Conservation (phyloP, 30 jellyfish, hydroid and myxozoan species). For the Mastigias papua region DNA sequence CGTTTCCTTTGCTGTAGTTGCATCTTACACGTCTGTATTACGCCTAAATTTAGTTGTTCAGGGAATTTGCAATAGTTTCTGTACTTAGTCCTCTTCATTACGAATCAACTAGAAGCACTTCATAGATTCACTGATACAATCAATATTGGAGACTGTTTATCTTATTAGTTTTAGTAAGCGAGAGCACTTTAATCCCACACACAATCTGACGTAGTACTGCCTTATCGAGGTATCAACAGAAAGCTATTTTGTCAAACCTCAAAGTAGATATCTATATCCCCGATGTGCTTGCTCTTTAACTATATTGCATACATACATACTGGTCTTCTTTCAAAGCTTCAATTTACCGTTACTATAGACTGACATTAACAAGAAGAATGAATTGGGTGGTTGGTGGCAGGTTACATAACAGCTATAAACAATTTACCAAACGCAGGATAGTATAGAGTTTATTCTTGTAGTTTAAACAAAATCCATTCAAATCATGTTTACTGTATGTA, state of each 20-base stretch:
- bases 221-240: not conserved
- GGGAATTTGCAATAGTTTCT: not conserved
- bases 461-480: not conserved
- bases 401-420: not conserved
- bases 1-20: conserved; percentile 21
- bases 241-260: conserved; percentile 12
- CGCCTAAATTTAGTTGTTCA: not conserved
- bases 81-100: conserved; percentile 14
- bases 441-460: not conserved
- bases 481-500: no score
- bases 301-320: not conserved
- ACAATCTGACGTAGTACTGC: not conserved
- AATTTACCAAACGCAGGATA: not conserved
- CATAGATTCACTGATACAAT: conserved; percentile 8
- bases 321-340: not conserved
- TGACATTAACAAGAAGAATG: not conserved
- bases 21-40: conserved; percentile 1
- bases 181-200: not conserved
- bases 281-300: not conserved
- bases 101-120: not conserved
- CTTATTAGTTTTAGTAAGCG: conserved; percentile 2
- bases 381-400: conserved; percentile 2
- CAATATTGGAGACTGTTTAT: conserved; percentile 14
- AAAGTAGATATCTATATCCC: not conserved
- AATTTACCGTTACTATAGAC: not conserved